A percentile compares a stretch with the other conserved stretches of the same genome.
Evolutionary conservation across 2,888 invertebrate genomes (phyloP).

Genomic region (Napeogenes sylphis): DNA sequence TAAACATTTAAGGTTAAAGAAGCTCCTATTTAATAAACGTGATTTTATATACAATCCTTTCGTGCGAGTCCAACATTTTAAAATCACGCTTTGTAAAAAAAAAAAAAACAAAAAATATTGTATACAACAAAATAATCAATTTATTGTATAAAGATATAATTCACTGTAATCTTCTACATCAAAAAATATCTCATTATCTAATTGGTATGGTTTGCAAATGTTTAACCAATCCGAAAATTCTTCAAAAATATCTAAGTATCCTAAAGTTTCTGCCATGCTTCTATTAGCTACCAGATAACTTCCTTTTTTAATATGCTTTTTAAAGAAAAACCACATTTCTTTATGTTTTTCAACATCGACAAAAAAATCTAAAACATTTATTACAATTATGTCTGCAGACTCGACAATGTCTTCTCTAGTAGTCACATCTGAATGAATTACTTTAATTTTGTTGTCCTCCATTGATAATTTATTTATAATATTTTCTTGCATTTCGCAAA

Average conservation of each 20-base stretch:
- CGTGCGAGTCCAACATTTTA: no score
- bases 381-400: constrained; percentile 79
- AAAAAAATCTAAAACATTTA: constrained; percentile 85
- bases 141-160: constrained; percentile 63
- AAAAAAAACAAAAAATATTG: not conserved
- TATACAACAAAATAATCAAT: constrained; percentile 46
- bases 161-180: constrained; percentile 61
- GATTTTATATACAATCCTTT: no score
- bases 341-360: constrained; percentile 76
- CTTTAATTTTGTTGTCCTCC: constrained; percentile 69
- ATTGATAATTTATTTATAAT: constrained; percentile 75
- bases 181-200: constrained; percentile 67
- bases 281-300: constrained; percentile 79
- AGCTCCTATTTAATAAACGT: no score
- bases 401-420: constrained; percentile 73
- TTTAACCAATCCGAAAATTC: constrained; percentile 70
- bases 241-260: constrained; percentile 66
- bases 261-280: constrained; percentile 74
- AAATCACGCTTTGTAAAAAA: no score
- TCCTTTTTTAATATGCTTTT: constrained; percentile 72
- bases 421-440: constrained; percentile 78
- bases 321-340: constrained; percentile 79
- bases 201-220: constrained; percentile 59
- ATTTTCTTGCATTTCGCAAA: constrained; percentile 79
- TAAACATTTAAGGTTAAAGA: no score